phyloP scores from a whole-genome alignment of 1,140 invertebrate species.

The Papilio xuthus region DNA sequence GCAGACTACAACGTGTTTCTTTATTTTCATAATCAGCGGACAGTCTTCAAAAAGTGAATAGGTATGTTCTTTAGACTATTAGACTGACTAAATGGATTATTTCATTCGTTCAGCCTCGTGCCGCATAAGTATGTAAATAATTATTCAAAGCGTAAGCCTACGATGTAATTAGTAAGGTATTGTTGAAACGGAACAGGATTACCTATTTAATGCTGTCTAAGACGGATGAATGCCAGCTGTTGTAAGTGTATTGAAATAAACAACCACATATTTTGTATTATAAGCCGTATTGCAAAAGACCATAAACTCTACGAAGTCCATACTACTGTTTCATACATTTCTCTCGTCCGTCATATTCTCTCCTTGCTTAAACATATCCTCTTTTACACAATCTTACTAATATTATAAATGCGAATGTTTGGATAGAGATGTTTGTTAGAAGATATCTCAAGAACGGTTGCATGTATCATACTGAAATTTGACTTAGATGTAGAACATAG shows the following conservation, averaged over 20 bases:
- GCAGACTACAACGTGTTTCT: too few species aligned
- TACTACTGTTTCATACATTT: too few species aligned
- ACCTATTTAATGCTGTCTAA: neutral
- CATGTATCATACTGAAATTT: too few species aligned
- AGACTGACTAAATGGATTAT: constrained; percentile 1
- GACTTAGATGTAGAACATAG: too few species aligned
- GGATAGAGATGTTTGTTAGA: too few species aligned
- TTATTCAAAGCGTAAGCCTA: constrained; percentile 11
- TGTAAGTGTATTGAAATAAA: neutral
- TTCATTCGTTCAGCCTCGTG: neutral
- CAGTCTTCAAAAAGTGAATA: neutral
- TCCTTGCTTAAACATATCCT: too few species aligned
- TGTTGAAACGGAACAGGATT: constrained; percentile 3
- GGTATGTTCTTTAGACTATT: neutral
- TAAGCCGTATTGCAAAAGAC: too few species aligned
- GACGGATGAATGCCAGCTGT: neutral
- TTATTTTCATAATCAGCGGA: neutral
- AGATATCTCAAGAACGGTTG: neutral
- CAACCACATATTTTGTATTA: neutral
- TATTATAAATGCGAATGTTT: too few species aligned
- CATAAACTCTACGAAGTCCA: too few species aligned
- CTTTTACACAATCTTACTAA: too few species aligned
- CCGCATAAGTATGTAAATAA: constrained; percentile 1
- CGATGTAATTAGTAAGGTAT: neutral
- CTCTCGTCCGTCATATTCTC: too few species aligned